Evolutionary conservation across 1,140 invertebrate genomes (phyloP).

Genomic region (Stegodyphus mimosarum): DNA sequence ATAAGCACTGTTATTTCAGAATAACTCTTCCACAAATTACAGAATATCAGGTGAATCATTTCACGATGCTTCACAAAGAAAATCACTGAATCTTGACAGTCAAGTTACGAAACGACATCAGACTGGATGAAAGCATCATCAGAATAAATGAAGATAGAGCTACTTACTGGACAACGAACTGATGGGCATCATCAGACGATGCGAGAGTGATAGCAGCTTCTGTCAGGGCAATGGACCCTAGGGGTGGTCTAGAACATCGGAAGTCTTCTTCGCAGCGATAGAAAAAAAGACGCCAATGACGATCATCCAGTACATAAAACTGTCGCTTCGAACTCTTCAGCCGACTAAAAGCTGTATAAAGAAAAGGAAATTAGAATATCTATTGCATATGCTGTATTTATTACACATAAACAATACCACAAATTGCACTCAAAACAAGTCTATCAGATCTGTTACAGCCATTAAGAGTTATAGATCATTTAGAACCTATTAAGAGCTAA

Average conservation of each 20-base stretch:
- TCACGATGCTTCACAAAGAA: no score
- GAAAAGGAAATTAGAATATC: neutral
- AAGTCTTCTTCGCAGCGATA: constrained; percentile 49
- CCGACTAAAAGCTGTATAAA: constrained; percentile 33
- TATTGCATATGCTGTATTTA: neutral
- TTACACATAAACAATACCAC: no score
- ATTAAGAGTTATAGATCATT: no score
- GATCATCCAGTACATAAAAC: constrained; percentile 47
- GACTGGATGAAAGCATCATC: no score
- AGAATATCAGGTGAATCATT: no score
- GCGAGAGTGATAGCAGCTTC: constrained; percentile 49
- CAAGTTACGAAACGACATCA: no score
- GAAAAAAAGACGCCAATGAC: constrained; percentile 48
- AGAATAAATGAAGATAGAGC: neutral
- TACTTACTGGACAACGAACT: constrained; percentile 54
- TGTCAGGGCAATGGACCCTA: constrained; percentile 42
- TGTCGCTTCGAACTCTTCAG: constrained; percentile 49
- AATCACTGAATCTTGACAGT: no score
- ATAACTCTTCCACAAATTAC: no score
- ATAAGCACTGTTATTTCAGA: no score
- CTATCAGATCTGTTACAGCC: no score
- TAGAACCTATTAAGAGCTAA: no score
- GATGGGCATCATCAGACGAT: constrained; percentile 38
- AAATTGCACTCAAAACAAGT: no score
- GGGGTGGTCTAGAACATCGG: constrained; percentile 17